A percentile compares a stretch with the other conserved stretches of the same genome.
Conservation (phyloP, 2,888 invertebrate species). For the Pammene fasciana region DNA sequence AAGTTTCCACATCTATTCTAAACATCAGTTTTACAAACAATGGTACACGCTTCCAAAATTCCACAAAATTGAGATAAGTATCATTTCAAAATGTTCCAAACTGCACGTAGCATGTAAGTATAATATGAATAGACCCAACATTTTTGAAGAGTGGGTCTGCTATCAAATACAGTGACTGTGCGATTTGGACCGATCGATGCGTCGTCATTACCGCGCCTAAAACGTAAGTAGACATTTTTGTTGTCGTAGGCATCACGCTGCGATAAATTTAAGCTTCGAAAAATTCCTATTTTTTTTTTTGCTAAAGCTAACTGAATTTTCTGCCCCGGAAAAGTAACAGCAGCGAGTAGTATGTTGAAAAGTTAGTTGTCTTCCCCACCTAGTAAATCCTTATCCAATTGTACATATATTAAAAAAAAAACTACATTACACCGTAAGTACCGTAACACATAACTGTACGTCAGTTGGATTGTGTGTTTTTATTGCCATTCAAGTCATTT, state of each 20-base stretch:
- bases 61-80: slow-evolving; percentile 37
- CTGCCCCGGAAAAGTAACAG: background rate
- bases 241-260: slow-evolving; percentile 42
- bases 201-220: slow-evolving; percentile 57
- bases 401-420: background rate
- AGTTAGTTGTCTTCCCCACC: too few relatives aligned
- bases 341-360: too few relatives aligned
- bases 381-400: too few relatives aligned
- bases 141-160: slow-evolving; percentile 54
- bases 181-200: slow-evolving; percentile 64
- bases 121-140: slow-evolving; percentile 45
- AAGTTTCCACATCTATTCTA: slow-evolving; percentile 10
- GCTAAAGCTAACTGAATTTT: slow-evolving; percentile 9
- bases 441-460: slow-evolving; percentile 14
- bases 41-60: slow-evolving; percentile 15
- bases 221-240: slow-evolving; percentile 43
- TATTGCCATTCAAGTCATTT: slow-evolving; percentile 25
- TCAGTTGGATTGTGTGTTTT: slow-evolving; percentile 20
- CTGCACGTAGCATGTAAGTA: slow-evolving; percentile 29
- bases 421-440: background rate
- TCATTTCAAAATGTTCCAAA: slow-evolving; percentile 39
- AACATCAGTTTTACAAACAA: slow-evolving; percentile 20
- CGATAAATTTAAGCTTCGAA: slow-evolving; percentile 26
- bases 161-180: slow-evolving; percentile 74
- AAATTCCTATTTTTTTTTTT: background rate